These are phyloP conservation scores for Pygoscelis antarcticus DNA, from an alignment of 2,113 vertebrate genomes.

Conservation along the genomic window DNA sequence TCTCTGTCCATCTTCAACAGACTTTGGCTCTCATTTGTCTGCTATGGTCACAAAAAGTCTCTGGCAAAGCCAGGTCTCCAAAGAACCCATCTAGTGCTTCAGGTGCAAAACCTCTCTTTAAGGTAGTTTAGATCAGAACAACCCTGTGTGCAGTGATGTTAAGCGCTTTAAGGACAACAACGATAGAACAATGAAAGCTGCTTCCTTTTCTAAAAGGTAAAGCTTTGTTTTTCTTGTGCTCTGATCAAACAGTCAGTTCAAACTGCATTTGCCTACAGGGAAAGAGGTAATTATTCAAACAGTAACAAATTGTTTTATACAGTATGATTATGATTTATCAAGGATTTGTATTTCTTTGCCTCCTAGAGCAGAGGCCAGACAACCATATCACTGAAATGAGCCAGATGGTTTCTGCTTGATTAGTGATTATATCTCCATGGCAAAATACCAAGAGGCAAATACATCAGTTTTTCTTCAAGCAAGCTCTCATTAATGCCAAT, in stretches of 20 bases:
- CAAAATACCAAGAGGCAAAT: neutral
- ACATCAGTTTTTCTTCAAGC: neutral
- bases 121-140: neutral
- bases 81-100: neutral
- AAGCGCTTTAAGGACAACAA: neutral
- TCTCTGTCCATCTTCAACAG: neutral
- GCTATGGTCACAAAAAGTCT: neutral
- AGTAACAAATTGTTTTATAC: neutral
- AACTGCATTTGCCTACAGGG: neutral
- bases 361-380: neutral
- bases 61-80: neutral
- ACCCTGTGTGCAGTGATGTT: neutral
- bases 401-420: neutral
- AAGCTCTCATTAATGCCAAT: neutral
- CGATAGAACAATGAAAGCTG: neutral
- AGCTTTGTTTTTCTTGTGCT: neutral
- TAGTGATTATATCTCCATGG: neutral
- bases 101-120: neutral
- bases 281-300: neutral
- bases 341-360: neutral
- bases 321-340: neutral
- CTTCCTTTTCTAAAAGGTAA: neutral
- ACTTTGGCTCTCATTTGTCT: neutral
- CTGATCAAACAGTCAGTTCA: neutral
- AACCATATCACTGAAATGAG: neutral